Evolutionary conservation across 2,797 vertebrate species (phyloP).

Genomic region (Labeo calbasu): DNA sequence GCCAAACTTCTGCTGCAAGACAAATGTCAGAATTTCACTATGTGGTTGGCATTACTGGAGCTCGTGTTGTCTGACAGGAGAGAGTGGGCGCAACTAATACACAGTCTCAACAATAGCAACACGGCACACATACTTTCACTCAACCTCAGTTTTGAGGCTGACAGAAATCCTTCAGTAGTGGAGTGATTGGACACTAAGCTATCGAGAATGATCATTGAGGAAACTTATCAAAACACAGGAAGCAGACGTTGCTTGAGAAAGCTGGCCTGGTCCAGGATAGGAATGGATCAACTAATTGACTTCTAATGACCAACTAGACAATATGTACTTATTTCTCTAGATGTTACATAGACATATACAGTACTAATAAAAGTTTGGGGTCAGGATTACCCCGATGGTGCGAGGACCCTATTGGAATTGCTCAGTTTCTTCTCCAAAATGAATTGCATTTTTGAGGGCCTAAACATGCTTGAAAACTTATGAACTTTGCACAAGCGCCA

Average conservation of each 20-base stretch:
- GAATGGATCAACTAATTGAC: not conserved
- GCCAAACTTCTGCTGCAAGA: conserved; percentile 59
- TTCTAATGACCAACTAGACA: not conserved
- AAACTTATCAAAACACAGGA: not conserved
- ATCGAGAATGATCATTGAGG: not conserved
- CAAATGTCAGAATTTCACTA: conserved; percentile 66
- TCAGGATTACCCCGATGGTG: too few relatives aligned
- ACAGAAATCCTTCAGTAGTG: not conserved
- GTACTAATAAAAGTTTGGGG: too few relatives aligned
- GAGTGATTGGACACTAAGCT: conserved; percentile 5
- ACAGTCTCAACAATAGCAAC: not conserved
- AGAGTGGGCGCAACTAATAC: conserved; percentile 21
- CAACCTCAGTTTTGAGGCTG: not conserved
- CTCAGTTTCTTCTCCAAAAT: too few relatives aligned
- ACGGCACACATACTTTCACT: not conserved
- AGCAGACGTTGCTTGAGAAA: not conserved
- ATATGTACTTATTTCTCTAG: not conserved
- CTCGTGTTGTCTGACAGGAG: conserved; percentile 43
- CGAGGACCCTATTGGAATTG: too few relatives aligned
- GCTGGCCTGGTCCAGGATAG: not conserved
- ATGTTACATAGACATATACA: too few relatives aligned
- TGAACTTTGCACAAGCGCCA: too few relatives aligned
- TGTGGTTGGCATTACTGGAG: conserved; percentile 60
- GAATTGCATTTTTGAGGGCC: too few relatives aligned
- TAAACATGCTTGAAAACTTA: too few relatives aligned